phyloP scores from a whole-genome alignment of 2,113 vertebrate species.

The Platysternon megacephalum region DNA sequence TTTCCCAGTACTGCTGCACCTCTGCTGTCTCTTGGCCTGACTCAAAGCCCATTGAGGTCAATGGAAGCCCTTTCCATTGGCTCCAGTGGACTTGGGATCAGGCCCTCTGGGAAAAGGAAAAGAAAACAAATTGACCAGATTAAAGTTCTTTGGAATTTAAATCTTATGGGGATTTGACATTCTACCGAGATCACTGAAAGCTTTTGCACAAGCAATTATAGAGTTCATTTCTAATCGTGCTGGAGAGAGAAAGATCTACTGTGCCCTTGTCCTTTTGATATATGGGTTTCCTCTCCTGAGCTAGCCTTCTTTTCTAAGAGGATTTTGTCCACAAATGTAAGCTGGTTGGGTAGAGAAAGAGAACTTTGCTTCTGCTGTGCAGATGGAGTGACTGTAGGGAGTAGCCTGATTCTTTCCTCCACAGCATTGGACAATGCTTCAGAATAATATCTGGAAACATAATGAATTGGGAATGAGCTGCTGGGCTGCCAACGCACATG shows the following conservation, averaged over 20 bases:
- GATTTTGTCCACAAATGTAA: not conserved
- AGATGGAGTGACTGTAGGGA: not conserved
- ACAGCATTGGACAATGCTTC: not conserved
- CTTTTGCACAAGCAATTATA: not conserved
- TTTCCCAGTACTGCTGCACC: not conserved
- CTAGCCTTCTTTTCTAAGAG: not conserved
- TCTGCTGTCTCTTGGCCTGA: not conserved
- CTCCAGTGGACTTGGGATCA: not conserved
- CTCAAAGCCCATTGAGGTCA: not conserved
- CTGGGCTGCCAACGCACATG: not conserved
- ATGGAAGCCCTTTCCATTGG: not conserved
- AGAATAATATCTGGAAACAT: not conserved
- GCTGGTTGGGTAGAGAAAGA: not conserved
- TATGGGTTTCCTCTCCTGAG: not conserved
- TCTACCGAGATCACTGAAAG: not conserved
- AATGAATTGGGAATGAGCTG: not conserved
- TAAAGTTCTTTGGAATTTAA: not conserved
- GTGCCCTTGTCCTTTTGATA: not conserved
- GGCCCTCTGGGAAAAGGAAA: not conserved
- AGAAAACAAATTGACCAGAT: not conserved
- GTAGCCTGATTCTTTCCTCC: not conserved
- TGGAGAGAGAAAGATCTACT: not conserved
- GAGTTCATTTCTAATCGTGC: not conserved
- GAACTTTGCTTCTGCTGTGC: not conserved
- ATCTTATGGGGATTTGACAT: not conserved